Conservation (phyloP, 2,888 invertebrate genomes). For the Helleia helle region DNA sequence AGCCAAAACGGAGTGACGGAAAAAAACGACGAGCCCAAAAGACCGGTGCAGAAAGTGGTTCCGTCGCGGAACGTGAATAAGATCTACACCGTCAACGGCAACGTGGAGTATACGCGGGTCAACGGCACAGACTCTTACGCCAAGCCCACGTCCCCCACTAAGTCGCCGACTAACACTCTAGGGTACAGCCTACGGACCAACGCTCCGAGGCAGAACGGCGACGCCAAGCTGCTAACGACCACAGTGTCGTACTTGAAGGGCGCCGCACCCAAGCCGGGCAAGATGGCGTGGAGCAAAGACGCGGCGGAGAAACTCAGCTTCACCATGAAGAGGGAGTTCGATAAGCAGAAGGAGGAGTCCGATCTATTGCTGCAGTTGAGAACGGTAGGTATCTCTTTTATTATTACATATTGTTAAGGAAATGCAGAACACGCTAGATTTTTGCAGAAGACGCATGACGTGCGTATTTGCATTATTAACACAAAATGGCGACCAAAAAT, state of each 20-base stretch:
- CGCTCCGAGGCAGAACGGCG: conserved; percentile 52
- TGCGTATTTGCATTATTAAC: too few relatives aligned
- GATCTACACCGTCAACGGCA: conserved; percentile 67
- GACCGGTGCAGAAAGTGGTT: conserved; percentile 86
- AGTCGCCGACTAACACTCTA: conserved; percentile 73
- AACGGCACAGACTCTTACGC: conserved; percentile 67
- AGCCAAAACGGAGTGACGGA: conserved; percentile 51
- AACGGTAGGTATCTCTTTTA: conserved; percentile 73
- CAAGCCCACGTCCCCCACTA: conserved; percentile 79
- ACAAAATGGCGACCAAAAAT: too few relatives aligned
- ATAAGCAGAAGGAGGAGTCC: conserved; percentile 91
- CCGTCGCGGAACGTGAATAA: conserved; percentile 80
- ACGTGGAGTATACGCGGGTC: conserved; percentile 44
- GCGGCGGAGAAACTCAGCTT: conserved; percentile 86
- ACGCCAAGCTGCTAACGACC: conserved; percentile 70
- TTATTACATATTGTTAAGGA: too few relatives aligned
- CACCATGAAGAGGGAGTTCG: conserved; percentile 93
- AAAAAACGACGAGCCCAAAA: conserved; percentile 67
- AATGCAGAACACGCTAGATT: too few relatives aligned
- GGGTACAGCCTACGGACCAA: conserved; percentile 67
- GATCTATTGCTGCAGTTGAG: conserved; percentile 88
- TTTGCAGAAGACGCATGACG: too few relatives aligned
- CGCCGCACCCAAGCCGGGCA: conserved; percentile 58
- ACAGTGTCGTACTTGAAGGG: conserved; percentile 76
- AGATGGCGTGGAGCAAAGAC: conserved; percentile 84